These are phyloP conservation scores for Pipistrellus nathusii DNA, from an alignment of 2,797 vertebrate genomes.

Conservation along the genomic window DNA sequence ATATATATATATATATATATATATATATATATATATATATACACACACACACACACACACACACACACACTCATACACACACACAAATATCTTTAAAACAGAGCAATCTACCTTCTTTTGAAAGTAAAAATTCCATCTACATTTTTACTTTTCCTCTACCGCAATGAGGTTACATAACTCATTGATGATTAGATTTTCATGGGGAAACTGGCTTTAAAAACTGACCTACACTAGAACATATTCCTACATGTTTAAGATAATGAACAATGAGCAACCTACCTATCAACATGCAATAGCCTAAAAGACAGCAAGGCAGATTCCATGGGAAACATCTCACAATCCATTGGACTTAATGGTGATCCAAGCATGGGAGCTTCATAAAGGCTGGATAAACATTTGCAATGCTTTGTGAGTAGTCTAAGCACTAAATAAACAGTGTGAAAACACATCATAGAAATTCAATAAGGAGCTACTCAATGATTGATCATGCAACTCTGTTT, in stretches of 20 bases:
- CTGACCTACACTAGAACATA: slow-evolving; percentile 70
- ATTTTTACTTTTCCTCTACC: slow-evolving; percentile 73
- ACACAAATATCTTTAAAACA: background rate
- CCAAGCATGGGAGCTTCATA: background rate
- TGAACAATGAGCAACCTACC: slow-evolving; percentile 76
- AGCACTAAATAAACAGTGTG: background rate
- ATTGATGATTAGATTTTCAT: slow-evolving; percentile 66
- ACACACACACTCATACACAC: no score
- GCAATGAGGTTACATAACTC: slow-evolving; percentile 77
- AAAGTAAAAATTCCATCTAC: slow-evolving; percentile 73
- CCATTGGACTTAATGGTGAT: background rate
- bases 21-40: no score
- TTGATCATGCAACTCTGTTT: background rate
- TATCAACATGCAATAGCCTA: slow-evolving; percentile 83
- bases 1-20: no score
- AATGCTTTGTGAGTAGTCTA: background rate
- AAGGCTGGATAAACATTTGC: slow-evolving; percentile 20
- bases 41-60: no score
- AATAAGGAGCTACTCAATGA: background rate
- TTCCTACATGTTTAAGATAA: slow-evolving; percentile 84
- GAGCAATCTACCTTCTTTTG: slow-evolving; percentile 60
- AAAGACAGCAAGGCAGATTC: slow-evolving; percentile 69
- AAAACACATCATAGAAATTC: background rate
- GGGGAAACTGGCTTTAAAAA: slow-evolving; percentile 67
- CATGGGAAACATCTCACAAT: slow-evolving; percentile 78